Conservation (phyloP, 2,797 vertebrate genomes). For the Rhodeus uyekii region DNA sequence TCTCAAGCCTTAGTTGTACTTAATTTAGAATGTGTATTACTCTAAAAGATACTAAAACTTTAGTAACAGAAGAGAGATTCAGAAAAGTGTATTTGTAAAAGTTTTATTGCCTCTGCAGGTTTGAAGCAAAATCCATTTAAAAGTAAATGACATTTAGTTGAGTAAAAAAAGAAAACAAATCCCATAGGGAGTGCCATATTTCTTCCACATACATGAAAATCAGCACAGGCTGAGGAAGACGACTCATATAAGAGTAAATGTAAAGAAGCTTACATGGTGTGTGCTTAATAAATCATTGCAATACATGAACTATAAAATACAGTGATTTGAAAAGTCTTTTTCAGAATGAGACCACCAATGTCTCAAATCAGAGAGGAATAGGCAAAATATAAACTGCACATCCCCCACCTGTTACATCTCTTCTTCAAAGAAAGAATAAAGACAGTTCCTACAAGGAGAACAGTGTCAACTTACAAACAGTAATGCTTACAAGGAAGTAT, state of each 20-base stretch:
- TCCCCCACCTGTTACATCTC: not conserved
- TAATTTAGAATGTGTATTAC: not conserved
- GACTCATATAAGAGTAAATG: slow-evolving; percentile 21
- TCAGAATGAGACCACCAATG: not conserved
- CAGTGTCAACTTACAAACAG: not conserved
- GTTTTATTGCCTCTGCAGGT: slow-evolving; percentile 42
- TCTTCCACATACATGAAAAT: slow-evolving; percentile 40
- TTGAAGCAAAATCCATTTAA: slow-evolving; percentile 39
- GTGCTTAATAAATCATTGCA: slow-evolving; percentile 11
- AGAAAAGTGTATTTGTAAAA: slow-evolving; percentile 16
- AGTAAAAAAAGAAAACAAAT: slow-evolving; percentile 53
- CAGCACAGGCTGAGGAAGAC: slow-evolving; percentile 32
- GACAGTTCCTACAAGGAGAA: slow-evolving; percentile 1
- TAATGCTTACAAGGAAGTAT: not conserved
- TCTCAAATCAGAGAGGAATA: not conserved
- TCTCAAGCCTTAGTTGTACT: not conserved
- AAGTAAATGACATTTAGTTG: slow-evolving; percentile 38
- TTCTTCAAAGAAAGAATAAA: not conserved
- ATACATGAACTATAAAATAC: slow-evolving; percentile 11
- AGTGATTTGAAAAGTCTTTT: not conserved
- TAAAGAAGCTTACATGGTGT: slow-evolving; percentile 17
- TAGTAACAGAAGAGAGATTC: not conserved
- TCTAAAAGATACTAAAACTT: not conserved
- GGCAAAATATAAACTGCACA: not conserved
- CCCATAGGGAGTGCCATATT: slow-evolving; percentile 56